These are phyloP conservation scores for Xiphophorus birchmanni DNA, from an alignment of 2,797 vertebrate species.

Conservation along the genomic window DNA sequence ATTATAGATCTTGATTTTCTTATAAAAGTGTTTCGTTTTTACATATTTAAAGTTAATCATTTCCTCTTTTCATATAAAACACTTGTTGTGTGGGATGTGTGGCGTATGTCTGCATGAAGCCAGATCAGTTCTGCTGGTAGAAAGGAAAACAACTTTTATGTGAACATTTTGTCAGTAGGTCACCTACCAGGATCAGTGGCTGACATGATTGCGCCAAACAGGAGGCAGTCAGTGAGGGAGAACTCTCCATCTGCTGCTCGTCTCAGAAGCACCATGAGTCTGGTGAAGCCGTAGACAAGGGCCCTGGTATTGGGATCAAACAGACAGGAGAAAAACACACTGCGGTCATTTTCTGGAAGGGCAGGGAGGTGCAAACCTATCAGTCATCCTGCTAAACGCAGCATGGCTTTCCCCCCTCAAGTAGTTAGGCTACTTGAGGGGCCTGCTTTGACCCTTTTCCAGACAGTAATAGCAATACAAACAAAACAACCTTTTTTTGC, in stretches of 20 bases:
- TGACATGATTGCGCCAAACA: slow-evolving; percentile 89
- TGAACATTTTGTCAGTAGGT: neutral
- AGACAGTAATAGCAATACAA: slow-evolving; percentile 43
- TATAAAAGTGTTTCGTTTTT: neutral
- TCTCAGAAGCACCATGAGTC: slow-evolving; percentile 79
- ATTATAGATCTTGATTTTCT: slow-evolving; percentile 7
- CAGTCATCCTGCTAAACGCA: slow-evolving; percentile 57
- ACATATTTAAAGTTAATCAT: neutral
- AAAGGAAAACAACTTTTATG: neutral
- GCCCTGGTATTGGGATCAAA: slow-evolving; percentile 76
- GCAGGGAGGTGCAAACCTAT: slow-evolving; percentile 39
- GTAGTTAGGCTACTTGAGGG: slow-evolving; percentile 59
- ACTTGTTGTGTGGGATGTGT: neutral
- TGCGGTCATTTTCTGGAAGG: slow-evolving; percentile 55
- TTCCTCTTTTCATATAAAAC: neutral
- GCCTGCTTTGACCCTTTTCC: slow-evolving; percentile 62
- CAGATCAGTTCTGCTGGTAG: slow-evolving; percentile 1
- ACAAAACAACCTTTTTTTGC: slow-evolving; percentile 14
- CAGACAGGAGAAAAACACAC: slow-evolving; percentile 57
- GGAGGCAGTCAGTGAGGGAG: slow-evolving; percentile 86
- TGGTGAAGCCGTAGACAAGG: slow-evolving; percentile 87
- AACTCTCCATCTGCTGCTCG: slow-evolving; percentile 80
- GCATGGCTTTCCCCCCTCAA: slow-evolving; percentile 51
- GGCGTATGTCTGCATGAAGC: neutral
- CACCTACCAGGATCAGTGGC: slow-evolving; percentile 89